Evolutionary conservation across 2,113 vertebrate species (phyloP).

Genomic region (Corvus moneduloides): DNA sequence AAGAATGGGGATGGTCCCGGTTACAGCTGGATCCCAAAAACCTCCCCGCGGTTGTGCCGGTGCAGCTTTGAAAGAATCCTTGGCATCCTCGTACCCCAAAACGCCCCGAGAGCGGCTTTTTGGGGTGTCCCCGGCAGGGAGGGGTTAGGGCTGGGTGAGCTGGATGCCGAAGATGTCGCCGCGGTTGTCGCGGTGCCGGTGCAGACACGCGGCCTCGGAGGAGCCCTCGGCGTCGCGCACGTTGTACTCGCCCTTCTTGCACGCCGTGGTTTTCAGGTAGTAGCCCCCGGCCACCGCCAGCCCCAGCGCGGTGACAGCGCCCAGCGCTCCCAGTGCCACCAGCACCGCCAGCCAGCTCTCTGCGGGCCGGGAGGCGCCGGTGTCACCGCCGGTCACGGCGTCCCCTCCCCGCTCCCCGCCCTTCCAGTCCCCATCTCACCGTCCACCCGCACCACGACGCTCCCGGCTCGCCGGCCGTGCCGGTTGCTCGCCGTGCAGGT

Average conservation of each 20-base stretch:
- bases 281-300: neutral
- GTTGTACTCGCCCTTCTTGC: slow-evolving; percentile 24
- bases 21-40: neutral
- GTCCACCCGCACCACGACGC: neutral
- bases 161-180: neutral
- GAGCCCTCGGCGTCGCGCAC: neutral
- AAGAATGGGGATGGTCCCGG: too few species aligned
- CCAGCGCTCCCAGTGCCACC: neutral
- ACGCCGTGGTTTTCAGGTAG: neutral
- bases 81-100: neutral
- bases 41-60: neutral
- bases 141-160: neutral
- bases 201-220: neutral
- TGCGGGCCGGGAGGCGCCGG: neutral
- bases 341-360: neutral
- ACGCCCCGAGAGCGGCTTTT: neutral
- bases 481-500: slow-evolving; percentile 1
- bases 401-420: neutral
- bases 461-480: neutral
- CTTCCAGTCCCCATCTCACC: neutral
- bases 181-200: neutral
- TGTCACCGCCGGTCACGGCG: neutral
- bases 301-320: neutral
- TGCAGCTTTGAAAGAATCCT: too few species aligned
- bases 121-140: too few species aligned